Evolutionary conservation across 2,797 vertebrate species (phyloP).

Genomic region (Sebastes miniatus): DNA sequence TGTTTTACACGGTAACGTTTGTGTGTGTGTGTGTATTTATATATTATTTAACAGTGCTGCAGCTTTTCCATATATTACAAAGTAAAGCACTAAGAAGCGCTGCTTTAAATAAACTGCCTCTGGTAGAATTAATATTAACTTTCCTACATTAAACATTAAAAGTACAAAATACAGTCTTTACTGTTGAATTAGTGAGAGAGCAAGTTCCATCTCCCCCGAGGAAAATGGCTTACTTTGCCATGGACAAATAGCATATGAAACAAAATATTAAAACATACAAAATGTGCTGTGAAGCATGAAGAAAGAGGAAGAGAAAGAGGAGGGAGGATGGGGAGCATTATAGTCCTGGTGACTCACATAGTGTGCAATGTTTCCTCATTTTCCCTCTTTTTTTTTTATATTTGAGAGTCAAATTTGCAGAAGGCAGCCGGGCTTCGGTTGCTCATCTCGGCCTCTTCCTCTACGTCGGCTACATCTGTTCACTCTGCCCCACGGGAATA

Average conservation of each 20-base stretch:
- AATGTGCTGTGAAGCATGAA: conserved; percentile 30
- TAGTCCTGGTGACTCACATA: conserved; percentile 58
- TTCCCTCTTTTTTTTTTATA: neutral
- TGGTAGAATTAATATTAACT: conserved; percentile 39
- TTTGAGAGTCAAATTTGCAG: conserved; percentile 60
- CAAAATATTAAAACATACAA: conserved; percentile 20
- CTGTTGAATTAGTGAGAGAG: conserved; percentile 7
- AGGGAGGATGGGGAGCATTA: neutral
- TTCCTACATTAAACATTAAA: conserved; percentile 9
- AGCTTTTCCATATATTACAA: neutral
- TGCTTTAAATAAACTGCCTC: neutral
- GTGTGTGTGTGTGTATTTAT: neutral
- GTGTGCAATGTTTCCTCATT: neutral
- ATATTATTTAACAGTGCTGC: conserved; percentile 13
- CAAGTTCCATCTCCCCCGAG: neutral
- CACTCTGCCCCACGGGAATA: conserved; percentile 69
- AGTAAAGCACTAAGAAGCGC: neutral
- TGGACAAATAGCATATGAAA: conserved; percentile 21
- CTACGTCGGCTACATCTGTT: conserved; percentile 72
- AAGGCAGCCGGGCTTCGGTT: conserved; percentile 36
- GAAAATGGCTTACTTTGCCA: neutral
- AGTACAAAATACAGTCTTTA: neutral
- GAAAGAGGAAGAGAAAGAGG: neutral
- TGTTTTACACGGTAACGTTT: neutral
- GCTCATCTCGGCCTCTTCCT: conserved; percentile 60